These are phyloP conservation scores for Hippoglossus hippoglossus DNA, from an alignment of 2,797 vertebrate species.

Conservation along the genomic window DNA sequence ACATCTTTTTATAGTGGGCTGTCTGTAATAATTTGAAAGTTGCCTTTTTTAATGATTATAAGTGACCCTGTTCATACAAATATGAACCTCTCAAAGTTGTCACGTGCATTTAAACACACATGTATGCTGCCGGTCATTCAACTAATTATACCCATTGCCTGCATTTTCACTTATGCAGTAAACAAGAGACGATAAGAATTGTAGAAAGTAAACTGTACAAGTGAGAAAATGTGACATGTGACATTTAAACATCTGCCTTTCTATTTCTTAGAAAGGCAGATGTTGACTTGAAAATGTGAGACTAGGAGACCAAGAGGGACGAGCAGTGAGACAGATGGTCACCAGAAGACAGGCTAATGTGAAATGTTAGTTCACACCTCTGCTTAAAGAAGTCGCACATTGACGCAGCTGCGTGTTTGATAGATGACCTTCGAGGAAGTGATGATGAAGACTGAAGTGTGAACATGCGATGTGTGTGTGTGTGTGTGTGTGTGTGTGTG, in stretches of 20 bases:
- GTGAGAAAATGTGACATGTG: neutral
- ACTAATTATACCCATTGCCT: constrained; percentile 3
- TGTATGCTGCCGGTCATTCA: constrained; percentile 11
- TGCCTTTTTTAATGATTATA: neutral
- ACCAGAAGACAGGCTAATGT: constrained; percentile 27
- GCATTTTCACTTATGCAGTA: neutral
- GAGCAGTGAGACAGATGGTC: constrained; percentile 15
- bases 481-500: neutral
- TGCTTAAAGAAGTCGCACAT: constrained; percentile 36
- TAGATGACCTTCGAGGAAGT: constrained; percentile 53
- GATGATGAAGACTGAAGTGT: constrained; percentile 44
- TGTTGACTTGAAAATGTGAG: neutral
- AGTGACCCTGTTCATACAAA: constrained; percentile 18
- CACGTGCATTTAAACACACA: constrained; percentile 12
- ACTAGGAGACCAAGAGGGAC: neutral
- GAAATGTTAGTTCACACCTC: constrained; percentile 62
- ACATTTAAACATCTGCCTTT: too few relatives aligned
- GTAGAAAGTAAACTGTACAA: neutral
- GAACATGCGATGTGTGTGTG: neutral
- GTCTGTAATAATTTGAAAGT: neutral
- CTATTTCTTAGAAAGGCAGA: too few relatives aligned
- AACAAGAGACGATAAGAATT: neutral
- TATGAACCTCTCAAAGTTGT: constrained; percentile 14
- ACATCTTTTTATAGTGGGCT: neutral
- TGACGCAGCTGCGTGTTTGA: constrained; percentile 46